Evolutionary conservation across 2,797 vertebrate genomes (phyloP).

Genomic region (Neoniphon sammara): DNA sequence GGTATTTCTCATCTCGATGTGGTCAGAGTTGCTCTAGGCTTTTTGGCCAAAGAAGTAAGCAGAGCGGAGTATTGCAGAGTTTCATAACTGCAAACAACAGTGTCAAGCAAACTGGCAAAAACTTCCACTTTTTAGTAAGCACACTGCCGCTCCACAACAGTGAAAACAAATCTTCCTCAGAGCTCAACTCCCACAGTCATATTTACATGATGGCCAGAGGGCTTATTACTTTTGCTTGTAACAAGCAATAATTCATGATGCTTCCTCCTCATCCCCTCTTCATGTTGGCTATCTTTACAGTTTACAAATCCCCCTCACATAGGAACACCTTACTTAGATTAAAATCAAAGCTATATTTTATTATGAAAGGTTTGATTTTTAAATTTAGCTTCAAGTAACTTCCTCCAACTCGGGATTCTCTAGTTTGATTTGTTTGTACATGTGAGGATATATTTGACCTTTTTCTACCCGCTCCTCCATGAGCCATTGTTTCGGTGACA

Average conservation of each 20-base stretch:
- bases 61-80: too few species aligned
- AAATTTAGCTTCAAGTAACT: neutral
- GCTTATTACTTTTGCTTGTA: neutral
- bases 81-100: too few species aligned
- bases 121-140: too few species aligned
- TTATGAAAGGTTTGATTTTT: too few species aligned
- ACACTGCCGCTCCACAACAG: neutral
- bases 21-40: slow-evolving; percentile 16
- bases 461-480: neutral
- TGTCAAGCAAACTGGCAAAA: neutral
- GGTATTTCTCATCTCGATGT: slow-evolving; percentile 32
- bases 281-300: neutral
- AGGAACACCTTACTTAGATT: too few species aligned
- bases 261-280: slow-evolving; percentile 10
- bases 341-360: too few species aligned
- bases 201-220: slow-evolving; percentile 1
- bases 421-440: neutral
- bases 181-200: slow-evolving; percentile 5
- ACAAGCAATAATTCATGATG: slow-evolving; percentile 17
- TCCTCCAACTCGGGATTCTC: neutral
- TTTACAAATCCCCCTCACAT: too few species aligned
- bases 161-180: neutral
- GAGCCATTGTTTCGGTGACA: slow-evolving; percentile 7
- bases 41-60: too few species aligned
- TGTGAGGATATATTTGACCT: slow-evolving; percentile 5